Percentiles rank a stretch among this genome's conserved stretches.
phyloP scores from a whole-genome alignment of 2,888 invertebrate species.

The Trissoscelio sp. region DNA sequence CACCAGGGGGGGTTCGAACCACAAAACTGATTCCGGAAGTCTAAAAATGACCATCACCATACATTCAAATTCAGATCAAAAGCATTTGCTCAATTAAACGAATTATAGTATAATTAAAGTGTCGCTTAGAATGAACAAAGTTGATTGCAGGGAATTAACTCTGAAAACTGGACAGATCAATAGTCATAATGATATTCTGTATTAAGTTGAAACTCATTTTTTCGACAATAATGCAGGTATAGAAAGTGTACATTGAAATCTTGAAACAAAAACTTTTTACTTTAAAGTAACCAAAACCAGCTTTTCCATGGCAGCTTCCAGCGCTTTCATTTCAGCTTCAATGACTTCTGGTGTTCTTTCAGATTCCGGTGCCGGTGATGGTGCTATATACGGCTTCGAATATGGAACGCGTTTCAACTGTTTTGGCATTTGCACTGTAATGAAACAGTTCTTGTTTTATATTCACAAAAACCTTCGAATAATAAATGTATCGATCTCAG shows the following conservation, averaged over 20 bases:
- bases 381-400: conserved; percentile 88
- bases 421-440: conserved; percentile 86
- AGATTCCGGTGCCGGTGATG: conserved; percentile 87
- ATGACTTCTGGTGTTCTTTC: conserved; percentile 91
- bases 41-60: conserved; percentile 79
- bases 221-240: conserved; percentile 9
- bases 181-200: conserved; percentile 7
- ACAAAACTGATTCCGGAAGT: conserved; percentile 88
- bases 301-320: conserved; percentile 90
- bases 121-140: no score
- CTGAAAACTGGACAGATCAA: no score
- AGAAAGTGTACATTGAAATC: conserved; percentile 23
- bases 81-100: no score
- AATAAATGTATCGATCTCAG: conserved; percentile 8
- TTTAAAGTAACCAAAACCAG: conserved; percentile 89
- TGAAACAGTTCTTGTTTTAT: conserved; percentile 26
- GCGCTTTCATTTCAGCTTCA: conserved; percentile 90
- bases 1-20: conserved; percentile 92
- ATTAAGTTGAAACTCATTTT: conserved; percentile 33
- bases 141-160: no score
- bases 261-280: conserved; percentile 83
- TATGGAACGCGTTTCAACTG: conserved; percentile 86
- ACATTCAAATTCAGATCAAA: background rate
- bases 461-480: conserved; percentile 12
- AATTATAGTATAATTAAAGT: no score